phyloP scores from a whole-genome alignment of 2,888 invertebrate species.

The Thysanoteuthis rhombus region DNA sequence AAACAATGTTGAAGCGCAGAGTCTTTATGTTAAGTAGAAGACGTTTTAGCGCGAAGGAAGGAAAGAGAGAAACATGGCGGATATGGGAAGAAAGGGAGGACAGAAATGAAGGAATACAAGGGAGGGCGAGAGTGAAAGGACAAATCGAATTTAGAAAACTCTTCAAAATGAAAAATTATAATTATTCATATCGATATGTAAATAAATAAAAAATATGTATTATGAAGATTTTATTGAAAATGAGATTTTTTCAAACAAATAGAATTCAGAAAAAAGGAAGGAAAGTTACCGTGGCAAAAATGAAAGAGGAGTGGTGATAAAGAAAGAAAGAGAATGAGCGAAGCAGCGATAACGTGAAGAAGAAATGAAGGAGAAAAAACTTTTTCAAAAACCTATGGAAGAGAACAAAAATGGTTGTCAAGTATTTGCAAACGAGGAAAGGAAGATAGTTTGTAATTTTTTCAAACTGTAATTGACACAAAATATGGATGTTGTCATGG shows the following conservation, averaged over 20 bases:
- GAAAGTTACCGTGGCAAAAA: too few species aligned
- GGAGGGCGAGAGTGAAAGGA: neutral
- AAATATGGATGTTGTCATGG: neutral
- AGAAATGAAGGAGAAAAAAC: neutral
- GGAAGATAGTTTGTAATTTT: neutral
- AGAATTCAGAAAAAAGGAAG: neutral
- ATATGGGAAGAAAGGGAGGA: neutral
- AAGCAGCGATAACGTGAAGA: too few species aligned
- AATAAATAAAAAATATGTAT: neutral
- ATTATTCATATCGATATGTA: neutral
- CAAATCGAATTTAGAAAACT: neutral
- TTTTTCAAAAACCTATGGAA: neutral
- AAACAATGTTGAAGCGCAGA: neutral
- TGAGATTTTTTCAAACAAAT: neutral
- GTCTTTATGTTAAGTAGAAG: neutral
- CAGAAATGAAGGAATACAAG: neutral
- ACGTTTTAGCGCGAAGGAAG: neutral
- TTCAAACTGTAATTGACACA: neutral
- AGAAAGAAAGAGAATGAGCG: too few species aligned
- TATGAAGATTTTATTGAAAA: neutral
- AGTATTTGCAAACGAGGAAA: neutral
- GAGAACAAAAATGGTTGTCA: neutral
- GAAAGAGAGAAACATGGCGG: neutral
- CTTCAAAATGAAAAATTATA: neutral
- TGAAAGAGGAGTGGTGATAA: too few species aligned